Conservation (phyloP, 2,888 invertebrate genomes). For the Hemithea aestivaria region DNA sequence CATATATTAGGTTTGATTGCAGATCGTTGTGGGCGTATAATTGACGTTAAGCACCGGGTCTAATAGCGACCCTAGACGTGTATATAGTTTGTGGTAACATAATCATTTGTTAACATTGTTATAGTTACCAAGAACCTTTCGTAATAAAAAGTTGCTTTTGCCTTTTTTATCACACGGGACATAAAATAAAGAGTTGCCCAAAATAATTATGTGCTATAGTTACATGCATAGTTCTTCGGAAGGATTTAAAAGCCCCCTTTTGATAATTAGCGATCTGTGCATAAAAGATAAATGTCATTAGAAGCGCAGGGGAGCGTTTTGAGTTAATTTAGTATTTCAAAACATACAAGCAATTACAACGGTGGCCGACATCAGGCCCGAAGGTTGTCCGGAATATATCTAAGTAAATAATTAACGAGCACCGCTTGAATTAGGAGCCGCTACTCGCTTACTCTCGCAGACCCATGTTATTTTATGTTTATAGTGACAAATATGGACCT, state of each 20-base stretch:
- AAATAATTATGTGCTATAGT: too few relatives aligned
- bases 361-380: constrained; percentile 37
- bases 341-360: constrained; percentile 55
- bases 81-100: too few relatives aligned
- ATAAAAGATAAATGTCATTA: constrained; percentile 23
- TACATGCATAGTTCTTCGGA: neutral
- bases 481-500: constrained; percentile 53
- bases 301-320: constrained; percentile 21
- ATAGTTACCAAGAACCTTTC: too few relatives aligned
- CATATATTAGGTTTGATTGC: constrained; percentile 21
- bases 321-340: constrained; percentile 42
- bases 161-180: too few relatives aligned
- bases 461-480: constrained; percentile 47
- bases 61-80: too few relatives aligned
- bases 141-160: too few relatives aligned
- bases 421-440: constrained; percentile 47
- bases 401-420: constrained; percentile 63
- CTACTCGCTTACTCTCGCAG: constrained; percentile 35
- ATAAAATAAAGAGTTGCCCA: too few relatives aligned
- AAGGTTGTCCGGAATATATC: constrained; percentile 44
- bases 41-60: constrained; percentile 5
- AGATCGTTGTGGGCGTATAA: constrained; percentile 14
- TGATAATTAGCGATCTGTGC: constrained; percentile 19
- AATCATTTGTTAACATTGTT: too few relatives aligned
- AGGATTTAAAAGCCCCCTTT: constrained; percentile 5